phyloP scores from a whole-genome alignment of 1,140 invertebrate species.

The Eueides isabella region DNA sequence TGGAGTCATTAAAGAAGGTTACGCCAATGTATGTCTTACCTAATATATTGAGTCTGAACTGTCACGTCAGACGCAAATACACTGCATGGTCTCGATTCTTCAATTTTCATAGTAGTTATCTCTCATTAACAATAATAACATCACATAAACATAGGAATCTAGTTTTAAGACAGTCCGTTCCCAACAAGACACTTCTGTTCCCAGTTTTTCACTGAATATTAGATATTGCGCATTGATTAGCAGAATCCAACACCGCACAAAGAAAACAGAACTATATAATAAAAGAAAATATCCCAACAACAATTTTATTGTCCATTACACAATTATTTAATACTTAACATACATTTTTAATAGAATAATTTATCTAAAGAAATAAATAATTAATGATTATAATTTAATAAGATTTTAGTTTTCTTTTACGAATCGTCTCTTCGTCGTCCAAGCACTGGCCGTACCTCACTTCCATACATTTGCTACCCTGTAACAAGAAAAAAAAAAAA shows the following conservation, averaged over 20 bases:
- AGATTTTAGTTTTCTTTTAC: constrained; percentile 56
- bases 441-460: constrained; percentile 78
- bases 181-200: no score
- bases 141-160: neutral
- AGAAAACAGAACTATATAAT: neutral
- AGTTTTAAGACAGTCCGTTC: neutral
- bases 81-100: no score
- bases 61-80: no score
- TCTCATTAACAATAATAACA: no score
- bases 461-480: constrained; percentile 81
- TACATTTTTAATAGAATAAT: constrained; percentile 10
- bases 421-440: constrained; percentile 68
- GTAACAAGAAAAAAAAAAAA: constrained; percentile 51
- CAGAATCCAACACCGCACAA: no score
- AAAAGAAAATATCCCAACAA: neutral
- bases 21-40: no score
- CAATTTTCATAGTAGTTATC: no score
- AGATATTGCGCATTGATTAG: no score
- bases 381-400: constrained; percentile 16
- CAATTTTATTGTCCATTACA: neutral
- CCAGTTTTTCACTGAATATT: no score
- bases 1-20: no score
- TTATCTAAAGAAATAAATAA: constrained; percentile 17
- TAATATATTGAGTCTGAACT: no score
- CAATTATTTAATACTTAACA: constrained; percentile 22